Evolutionary conservation across 2,888 invertebrate genomes (phyloP).

Genomic region (Sminthurinus aureus): DNA sequence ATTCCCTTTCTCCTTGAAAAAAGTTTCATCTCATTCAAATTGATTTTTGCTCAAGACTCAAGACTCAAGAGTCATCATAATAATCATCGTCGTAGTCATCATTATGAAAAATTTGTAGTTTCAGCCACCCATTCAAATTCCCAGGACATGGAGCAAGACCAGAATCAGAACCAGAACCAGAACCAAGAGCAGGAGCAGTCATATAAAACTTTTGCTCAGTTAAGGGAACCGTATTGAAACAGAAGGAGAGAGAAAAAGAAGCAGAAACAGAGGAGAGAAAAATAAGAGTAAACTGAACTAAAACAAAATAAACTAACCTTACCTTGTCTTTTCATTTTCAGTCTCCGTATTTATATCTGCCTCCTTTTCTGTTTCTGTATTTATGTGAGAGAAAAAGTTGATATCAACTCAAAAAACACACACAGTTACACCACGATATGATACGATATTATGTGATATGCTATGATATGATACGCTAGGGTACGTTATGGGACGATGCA

Average conservation of each 20-base stretch:
- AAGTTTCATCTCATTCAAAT: conserved; percentile 29
- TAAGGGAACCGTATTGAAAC: neutral
- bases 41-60: conserved; percentile 23
- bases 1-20: conserved; percentile 14
- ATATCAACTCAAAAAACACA: neutral
- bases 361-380: neutral
- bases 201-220: neutral
- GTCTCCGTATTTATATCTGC: neutral
- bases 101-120: too few species aligned
- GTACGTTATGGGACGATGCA: too few species aligned
- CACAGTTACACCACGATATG: neutral
- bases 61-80: conserved; percentile 31
- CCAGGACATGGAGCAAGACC: too few species aligned
- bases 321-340: neutral
- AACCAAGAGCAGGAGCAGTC: neutral
- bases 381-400: neutral
- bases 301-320: neutral
- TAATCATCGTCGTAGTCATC: neutral
- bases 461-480: neutral
- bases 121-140: too few species aligned
- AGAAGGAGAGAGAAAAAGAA: neutral
- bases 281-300: neutral
- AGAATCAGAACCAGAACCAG: neutral
- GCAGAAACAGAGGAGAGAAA: neutral
- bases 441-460: neutral